Evolutionary conservation across 2,888 invertebrate species (phyloP), one percentile per base, ranked within the genome.

Genomic region (Drosophila putrida): DNA sequence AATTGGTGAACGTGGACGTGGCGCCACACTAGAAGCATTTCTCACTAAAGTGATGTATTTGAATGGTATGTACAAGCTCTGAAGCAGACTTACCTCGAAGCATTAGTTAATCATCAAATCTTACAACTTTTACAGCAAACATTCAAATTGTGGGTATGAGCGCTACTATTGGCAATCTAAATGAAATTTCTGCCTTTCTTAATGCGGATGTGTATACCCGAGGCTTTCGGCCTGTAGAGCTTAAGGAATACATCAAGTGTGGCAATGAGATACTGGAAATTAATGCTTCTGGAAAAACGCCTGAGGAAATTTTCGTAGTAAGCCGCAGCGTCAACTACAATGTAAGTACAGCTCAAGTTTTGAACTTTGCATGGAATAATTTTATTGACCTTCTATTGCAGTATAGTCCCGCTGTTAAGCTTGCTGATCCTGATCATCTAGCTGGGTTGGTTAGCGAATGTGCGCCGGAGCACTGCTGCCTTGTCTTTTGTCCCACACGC

Each of bases 81-180:
- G 2, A 6, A 31, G 20, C 20, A 20, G 20, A 20, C 20, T 20
- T 20, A 20, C 20, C 20, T 20, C 20, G 2, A 20, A 20, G 20
- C 20, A 20, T 31, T 8, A 31, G 31, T 6, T 6, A 31, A 31
- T 0, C 3, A 35, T 6, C 4, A 2, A 1, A 11, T 10, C 35
- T 35, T 13, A 43, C 6, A 9, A 15, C 0, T n/a, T 0, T 20
- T 57, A 43, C 13, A 95, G 95, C 93, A 44, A 93, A 93, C 61
- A 95, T 97, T 67, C 98, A 98, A 91, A 95, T 99, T 64, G 95
- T 99, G 15, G 98, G 98, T 25, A 99, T 99, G 98, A 98, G 98
- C 92, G 99, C 99, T 0, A 99, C 99, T 0, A 96, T 99, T 81
- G 98, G 97, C 64, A 99, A 99, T 93, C 93, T 98, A 58, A 91